Percentiles rank a stretch among this genome's conserved stretches.
These are phyloP conservation scores for Apostichopus japonicus DNA, from an alignment of 35 echinoderm and acorn worm genomes.

Conservation along the genomic window DNA sequence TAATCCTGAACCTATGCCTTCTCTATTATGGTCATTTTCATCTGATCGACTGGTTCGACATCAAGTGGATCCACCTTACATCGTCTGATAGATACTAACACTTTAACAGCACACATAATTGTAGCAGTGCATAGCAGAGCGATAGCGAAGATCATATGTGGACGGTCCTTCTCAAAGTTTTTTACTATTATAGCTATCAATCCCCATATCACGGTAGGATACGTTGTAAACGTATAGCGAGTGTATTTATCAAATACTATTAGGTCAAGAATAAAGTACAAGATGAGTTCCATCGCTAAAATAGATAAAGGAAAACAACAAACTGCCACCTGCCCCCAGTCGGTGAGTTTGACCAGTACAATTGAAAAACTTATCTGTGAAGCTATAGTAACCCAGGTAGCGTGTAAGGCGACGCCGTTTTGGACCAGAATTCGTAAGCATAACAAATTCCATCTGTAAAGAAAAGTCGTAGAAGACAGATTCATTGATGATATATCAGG, in stretches of 20 bases:
- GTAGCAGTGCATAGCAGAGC: background rate
- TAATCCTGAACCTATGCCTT: background rate
- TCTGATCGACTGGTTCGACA: background rate
- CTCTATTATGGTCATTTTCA: slow-evolving; percentile 6
- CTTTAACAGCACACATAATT: slow-evolving; percentile 24
- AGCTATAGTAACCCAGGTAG: slow-evolving; percentile 50
- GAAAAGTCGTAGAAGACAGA: background rate
- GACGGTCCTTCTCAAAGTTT: background rate
- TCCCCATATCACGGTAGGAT: slow-evolving; percentile 46
- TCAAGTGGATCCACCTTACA: slow-evolving; percentile 6
- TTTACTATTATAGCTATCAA: slow-evolving; percentile 1
- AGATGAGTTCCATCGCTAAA: slow-evolving; percentile 26
- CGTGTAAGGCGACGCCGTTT: slow-evolving; percentile 55
- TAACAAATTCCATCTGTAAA: slow-evolving; percentile 41
- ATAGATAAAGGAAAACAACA: slow-evolving; percentile 24
- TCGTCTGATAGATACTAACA: background rate
- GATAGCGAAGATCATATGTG: slow-evolving; percentile 9
- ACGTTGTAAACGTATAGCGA: slow-evolving; percentile 48
- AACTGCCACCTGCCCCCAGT: background rate
- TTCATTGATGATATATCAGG: no score
- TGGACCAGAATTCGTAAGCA: slow-evolving; percentile 40
- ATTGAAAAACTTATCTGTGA: slow-evolving; percentile 8
- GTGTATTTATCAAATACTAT: slow-evolving; percentile 30
- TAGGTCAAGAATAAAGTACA: slow-evolving; percentile 37
- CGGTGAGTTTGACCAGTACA: slow-evolving; percentile 20